These are phyloP conservation scores for Dicerorhinus sumatrensis DNA, from an alignment of 2,113 vertebrate species.

Conservation along the genomic window DNA sequence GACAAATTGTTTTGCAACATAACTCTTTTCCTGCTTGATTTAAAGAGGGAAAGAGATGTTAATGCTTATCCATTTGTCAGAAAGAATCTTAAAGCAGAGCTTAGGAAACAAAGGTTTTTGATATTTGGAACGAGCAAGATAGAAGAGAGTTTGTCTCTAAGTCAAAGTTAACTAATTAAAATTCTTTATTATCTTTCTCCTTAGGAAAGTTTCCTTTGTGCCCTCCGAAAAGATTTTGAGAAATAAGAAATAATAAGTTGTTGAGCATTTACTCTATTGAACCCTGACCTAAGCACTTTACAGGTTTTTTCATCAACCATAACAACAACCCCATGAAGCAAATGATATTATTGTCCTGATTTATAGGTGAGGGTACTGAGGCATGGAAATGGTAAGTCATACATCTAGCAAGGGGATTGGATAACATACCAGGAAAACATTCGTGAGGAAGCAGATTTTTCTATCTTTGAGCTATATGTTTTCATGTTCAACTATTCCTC, in stretches of 20 bases:
- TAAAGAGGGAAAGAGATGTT: neutral
- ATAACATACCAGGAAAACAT: neutral
- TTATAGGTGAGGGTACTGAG: neutral
- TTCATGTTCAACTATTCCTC: neutral
- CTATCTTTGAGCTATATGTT: neutral
- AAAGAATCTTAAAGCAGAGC: neutral
- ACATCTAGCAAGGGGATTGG: neutral
- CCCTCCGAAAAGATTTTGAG: slow-evolving; percentile 28
- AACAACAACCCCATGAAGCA: neutral
- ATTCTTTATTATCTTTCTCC: neutral
- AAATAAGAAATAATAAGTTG: neutral
- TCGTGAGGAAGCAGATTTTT: neutral
- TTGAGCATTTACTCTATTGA: neutral
- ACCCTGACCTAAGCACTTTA: neutral
- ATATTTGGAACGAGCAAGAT: neutral
- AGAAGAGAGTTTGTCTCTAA: neutral
- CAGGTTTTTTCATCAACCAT: neutral
- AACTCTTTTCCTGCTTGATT: neutral
- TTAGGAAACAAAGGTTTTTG: neutral
- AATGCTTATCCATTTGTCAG: neutral
- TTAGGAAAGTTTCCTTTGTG: neutral
- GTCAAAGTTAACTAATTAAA: neutral
- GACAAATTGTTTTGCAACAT: neutral
- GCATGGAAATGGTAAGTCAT: neutral
- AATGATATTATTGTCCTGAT: neutral